Base-by-base conservation (phyloP, 1,140 invertebrate genomes). In the Zophobas atratus region DNA sequence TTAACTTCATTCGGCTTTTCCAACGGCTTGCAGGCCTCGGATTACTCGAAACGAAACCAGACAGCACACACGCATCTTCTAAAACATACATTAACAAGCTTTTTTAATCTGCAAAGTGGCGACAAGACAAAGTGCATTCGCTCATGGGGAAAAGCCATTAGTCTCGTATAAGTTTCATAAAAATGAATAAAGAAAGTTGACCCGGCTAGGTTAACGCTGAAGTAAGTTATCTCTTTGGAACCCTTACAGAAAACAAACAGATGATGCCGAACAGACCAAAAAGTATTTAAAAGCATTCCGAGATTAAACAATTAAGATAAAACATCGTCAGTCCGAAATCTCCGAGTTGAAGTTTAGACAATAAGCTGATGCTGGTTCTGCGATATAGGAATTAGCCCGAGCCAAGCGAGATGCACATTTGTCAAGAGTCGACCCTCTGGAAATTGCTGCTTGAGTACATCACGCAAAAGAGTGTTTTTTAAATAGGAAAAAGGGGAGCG, bases 261-360 rank as follows among this genome's bases (percentile, higher is more conserved):
- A 84, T 83, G 84, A 84, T 84, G 74, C 79, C 67, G 79, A 83
- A 84, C 80, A 82, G 81, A 84, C 80, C 80, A 83, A 85, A 85
- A 85, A 84, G 83, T 83, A 84, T 83, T 85, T 85, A 85, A 85
- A 85, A 85, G 84, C 82, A 85, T 85, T 85, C 80, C 79, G 80
- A 82, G 84, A 85, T 85, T 85, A 85, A 84, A 82, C 82, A 82
- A 84, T 84, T 84, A 83, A 84, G 83, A 84, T 84, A 84, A 84
- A 84, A 82, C 82, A 84, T 81, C 63, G 78, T 60, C 73, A 63
- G 70, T 75, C 71, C 33, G 57, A 76, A 75, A 77, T 53, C 56
- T 57, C 73, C 72, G 70, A 70, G 72, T 60, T 56, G 63, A 78
- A 78, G 77, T 78, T 78, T 78, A 57, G 77, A 78, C 77, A 78